These are phyloP conservation scores for Oreonectes daqikongensis DNA, from an alignment of 2,797 vertebrate species.

Conservation along the genomic window DNA sequence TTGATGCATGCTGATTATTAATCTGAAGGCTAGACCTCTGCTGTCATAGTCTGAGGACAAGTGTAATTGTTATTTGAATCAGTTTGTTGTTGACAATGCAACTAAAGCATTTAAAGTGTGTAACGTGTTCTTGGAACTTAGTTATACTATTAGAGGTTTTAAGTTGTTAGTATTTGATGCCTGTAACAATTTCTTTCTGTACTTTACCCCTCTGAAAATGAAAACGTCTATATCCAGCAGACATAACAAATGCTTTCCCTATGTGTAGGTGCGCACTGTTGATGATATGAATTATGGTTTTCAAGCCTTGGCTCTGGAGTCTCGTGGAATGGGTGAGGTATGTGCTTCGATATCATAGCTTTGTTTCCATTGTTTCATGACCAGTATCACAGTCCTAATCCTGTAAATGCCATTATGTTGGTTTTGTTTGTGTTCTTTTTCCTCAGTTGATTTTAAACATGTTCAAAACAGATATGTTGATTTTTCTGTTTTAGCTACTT, in stretches of 20 bases:
- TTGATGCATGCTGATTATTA: background rate
- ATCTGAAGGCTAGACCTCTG: background rate
- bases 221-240: background rate
- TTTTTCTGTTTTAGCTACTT: constrained; percentile 81
- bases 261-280: constrained; percentile 84
- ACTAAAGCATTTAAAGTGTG: no score
- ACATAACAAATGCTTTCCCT: background rate
- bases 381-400: background rate
- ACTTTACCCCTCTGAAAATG: background rate
- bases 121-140: no score
- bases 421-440: background rate
- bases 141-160: background rate
- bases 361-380: background rate
- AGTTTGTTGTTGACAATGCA: no score
- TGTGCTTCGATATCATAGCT: constrained; percentile 52
- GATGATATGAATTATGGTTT: constrained; percentile 99
- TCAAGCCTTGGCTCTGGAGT: constrained; percentile 97
- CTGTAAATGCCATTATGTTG: background rate
- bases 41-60: no score
- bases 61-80: no score
- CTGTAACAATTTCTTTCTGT: background rate
- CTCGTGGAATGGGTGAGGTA: constrained; percentile 98
- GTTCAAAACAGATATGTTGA: background rate
- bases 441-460: background rate
- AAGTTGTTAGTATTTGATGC: background rate